Evolutionary conservation across 1,140 invertebrate species (phyloP), one percentile per base, ranked within the genome.

Genomic region (Lamellibrachia luymesi): DNA sequence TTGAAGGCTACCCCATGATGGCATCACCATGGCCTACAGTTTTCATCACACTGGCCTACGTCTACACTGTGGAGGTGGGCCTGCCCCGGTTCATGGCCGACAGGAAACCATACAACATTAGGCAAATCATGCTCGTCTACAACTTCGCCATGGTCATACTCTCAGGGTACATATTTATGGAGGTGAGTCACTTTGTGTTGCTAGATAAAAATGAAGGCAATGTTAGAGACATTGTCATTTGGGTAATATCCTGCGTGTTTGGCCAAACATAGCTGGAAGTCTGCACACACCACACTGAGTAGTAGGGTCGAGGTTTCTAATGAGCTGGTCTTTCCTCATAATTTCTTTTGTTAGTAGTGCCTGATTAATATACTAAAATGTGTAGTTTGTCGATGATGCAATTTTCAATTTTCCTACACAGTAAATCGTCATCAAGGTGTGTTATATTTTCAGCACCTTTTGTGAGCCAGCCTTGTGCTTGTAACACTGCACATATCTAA

Each of bases 1-100:
- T 96, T 2, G 95, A 96, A n/a, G 95, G 96, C 93, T 97, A 96
- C 96, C 96, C 96, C 91, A 95, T 97, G 95, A 97, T 97, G 96
- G 95, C 96, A 64, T 95, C 95, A 93, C 97, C 96, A 51, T 94
- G 95, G 51, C 96, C 97, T 7, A 96, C 96, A 90, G 94, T 97
- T 5, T 17, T 96, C 6, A 96, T 97, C 92, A 96, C 96, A 92
- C 90, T 96, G 10, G 93, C 94, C 1, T 97, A 97, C 93, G 94
- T 97, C 90, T 94, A 96, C 22, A 94, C 96, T 80, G 96, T 97
- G 8, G 93, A 95, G 25, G 94, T 95, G 92, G 38, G 95, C 92
- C 96, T 96, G 22, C 96, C 96, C 7, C 93, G 94, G 10, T 94
- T 96, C 92, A 97, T 97, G 97, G 95, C 95, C 50, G 94, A 96